These are phyloP conservation scores for Tiphia femorata DNA, from an alignment of 2,888 invertebrate genomes.

Conservation along the genomic window DNA sequence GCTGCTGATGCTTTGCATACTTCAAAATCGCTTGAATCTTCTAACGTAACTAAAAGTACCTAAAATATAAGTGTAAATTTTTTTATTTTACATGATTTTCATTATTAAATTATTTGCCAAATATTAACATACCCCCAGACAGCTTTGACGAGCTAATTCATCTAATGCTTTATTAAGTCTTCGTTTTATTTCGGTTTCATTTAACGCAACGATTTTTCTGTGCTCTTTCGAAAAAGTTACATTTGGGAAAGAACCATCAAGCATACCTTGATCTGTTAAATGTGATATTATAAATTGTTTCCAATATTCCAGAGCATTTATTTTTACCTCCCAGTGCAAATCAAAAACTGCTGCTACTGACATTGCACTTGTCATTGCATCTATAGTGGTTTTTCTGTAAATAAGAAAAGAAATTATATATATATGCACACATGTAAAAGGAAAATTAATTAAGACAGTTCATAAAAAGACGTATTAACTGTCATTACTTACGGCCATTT, in stretches of 20 bases:
- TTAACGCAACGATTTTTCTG: conserved; percentile 82
- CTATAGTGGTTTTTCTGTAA: conserved; percentile 67
- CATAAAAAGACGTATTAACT: background rate
- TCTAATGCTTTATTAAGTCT: conserved; percentile 77
- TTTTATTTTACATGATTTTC: background rate
- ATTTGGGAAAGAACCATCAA: conserved; percentile 83
- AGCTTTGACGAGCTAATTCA: conserved; percentile 78
- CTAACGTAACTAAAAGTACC: conserved; percentile 75
- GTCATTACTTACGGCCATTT: conserved; percentile 71
- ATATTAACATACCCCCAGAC: conserved; percentile 73
- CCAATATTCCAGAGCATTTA: conserved; percentile 81
- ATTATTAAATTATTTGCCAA: too few species aligned
- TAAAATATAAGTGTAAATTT: conserved; percentile 34
- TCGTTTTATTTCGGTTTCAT: conserved; percentile 76
- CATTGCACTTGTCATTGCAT: conserved; percentile 76
- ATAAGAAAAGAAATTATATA: conserved; percentile 7
- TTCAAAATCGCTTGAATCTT: conserved; percentile 80
- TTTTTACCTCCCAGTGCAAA: conserved; percentile 87
- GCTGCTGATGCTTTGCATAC: conserved; percentile 76
- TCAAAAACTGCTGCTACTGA: conserved; percentile 77
- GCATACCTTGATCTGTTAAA: conserved; percentile 84
- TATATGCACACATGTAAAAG: background rate
- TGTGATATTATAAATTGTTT: conserved; percentile 76
- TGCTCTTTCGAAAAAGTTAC: conserved; percentile 85
- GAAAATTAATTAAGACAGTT: background rate